Base-by-base conservation (phyloP, 1,140 invertebrate genomes). In the Drosophila simulans region DNA sequence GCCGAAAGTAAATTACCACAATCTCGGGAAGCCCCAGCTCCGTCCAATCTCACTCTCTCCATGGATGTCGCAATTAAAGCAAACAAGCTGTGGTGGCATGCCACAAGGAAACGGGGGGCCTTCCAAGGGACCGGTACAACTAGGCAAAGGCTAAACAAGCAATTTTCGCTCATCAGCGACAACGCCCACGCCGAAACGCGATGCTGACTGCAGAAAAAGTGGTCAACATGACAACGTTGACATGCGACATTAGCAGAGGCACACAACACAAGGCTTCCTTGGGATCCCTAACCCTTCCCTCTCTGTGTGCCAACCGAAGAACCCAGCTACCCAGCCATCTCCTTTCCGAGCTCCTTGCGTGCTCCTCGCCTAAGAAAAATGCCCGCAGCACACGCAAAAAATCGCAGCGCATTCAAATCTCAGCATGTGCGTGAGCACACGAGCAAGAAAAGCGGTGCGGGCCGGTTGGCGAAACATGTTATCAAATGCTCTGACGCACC, bases 371-470 rank as follows among this genome's bases (percentile, higher is more conserved):
- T 78, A 31, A 8, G 78, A 79, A 78, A 86, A 86, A 86, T 86
- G 79, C 77, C 43, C 45, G 73, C 80, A 72, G 62, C 59, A 71
- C 84, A 89, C 84, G 84, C 84, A 89, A 89, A 80, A 89, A 89
- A 89, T 89, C 84, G 76, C 84, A 80, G 85, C 69, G 73, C 80
- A 84, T 74, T 89, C 68, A 89, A 89, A 89, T 88, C 84, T 80
- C 76, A 51, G 76, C 76, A 56, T 83, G 80, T 89, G 84, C 84
- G 84, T 88, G 80, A 77, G 75, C 62, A 59, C 55, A 49, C 51
- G 34, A 60, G 12, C 40, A 31, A 45, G 34, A 39, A 60, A 17
- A 15, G 7, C 15, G 52, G 54, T 39, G 42, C 35, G 42, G 43
- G 25, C 1, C 5, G 45, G 13, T 2, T 17, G 57, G 43, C 42